These are phyloP conservation scores for Hylaeus volcanicus DNA, from an alignment of 1,140 invertebrate species.

Conservation along the genomic window DNA sequence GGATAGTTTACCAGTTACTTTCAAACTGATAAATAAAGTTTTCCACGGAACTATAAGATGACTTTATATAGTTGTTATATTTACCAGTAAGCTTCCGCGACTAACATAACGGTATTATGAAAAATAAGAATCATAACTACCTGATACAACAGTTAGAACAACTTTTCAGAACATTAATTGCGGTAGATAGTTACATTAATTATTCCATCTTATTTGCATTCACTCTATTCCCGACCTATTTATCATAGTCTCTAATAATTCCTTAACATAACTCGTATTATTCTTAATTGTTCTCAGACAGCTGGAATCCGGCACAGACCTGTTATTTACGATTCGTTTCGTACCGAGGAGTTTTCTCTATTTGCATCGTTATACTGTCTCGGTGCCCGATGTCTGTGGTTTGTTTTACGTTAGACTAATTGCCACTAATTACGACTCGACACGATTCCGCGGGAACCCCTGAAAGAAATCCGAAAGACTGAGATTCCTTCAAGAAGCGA, in stretches of 20 bases:
- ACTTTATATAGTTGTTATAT: no score
- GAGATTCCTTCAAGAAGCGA: neutral
- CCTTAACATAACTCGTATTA: conserved; percentile 2
- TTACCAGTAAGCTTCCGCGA: no score
- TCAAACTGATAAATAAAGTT: no score
- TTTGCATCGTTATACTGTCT: conserved; percentile 36
- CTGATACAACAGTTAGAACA: neutral
- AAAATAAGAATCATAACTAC: neutral
- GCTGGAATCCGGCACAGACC: neutral
- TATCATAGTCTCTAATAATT: conserved; percentile 16
- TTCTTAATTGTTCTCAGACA: neutral
- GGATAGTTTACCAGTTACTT: no score
- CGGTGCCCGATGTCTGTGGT: conserved; percentile 1
- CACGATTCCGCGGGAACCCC: conserved; percentile 22
- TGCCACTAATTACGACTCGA: conserved; percentile 53
- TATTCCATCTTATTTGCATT: neutral
- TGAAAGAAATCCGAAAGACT: conserved; percentile 11
- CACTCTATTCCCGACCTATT: neutral
- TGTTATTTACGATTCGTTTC: conserved; percentile 56
- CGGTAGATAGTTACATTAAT: neutral
- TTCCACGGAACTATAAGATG: no score
- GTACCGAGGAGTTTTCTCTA: conserved; percentile 28
- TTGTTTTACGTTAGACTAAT: conserved; percentile 51
- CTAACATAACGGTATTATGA: neutral
- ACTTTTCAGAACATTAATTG: neutral